Conservation (phyloP, 2,113 vertebrate species). For the Geothlypis trichas region DNA sequence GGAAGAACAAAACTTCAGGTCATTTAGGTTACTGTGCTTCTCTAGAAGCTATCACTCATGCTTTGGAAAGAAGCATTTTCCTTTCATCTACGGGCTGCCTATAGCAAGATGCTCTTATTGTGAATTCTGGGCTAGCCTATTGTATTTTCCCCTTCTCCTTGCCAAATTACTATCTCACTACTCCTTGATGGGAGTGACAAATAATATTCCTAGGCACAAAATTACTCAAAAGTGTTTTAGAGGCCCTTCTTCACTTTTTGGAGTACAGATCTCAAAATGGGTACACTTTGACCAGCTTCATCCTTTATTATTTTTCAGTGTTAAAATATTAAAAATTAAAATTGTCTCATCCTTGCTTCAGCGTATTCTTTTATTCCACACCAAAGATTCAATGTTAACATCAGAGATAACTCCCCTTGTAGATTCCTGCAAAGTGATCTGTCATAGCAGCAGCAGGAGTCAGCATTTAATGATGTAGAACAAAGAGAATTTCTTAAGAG, state of each 20-base stretch:
- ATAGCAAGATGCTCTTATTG: not conserved
- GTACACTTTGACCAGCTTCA: not conserved
- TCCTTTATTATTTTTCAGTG: not conserved
- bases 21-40: not conserved
- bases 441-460: conserved; percentile 34
- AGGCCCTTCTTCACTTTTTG: not conserved
- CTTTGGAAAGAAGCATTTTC: not conserved
- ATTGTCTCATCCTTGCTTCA: not conserved
- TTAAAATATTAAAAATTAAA: not conserved
- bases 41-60: not conserved
- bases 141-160: not conserved
- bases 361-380: not conserved
- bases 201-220: not conserved
- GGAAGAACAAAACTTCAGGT: not conserved
- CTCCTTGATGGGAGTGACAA: not conserved
- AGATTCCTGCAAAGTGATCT: not conserved
- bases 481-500: conserved; percentile 42
- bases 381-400: not conserved
- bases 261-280: not conserved
- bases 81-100: not conserved
- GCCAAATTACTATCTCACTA: not conserved
- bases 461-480: conserved; percentile 51
- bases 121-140: not conserved
- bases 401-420: not conserved
- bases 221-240: not conserved